Conservation (phyloP, 92 coral and sea anemone species). For the Chrysogorgia sp. region DNA sequence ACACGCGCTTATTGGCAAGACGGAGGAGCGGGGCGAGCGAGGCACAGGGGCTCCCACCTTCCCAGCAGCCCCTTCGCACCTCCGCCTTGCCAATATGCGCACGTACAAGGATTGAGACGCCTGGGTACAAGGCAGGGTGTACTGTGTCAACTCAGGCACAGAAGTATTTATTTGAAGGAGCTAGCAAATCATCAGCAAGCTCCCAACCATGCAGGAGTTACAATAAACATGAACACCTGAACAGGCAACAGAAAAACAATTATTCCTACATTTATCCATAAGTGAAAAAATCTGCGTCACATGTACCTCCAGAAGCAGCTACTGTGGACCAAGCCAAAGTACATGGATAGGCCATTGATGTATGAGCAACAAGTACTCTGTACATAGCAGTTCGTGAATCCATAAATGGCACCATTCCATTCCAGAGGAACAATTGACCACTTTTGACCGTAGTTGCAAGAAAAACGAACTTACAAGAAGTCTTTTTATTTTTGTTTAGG, state of each 20-base stretch:
- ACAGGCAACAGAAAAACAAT: conserved; percentile 25
- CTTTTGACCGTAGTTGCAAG: conserved; percentile 63
- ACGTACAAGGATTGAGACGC: no score
- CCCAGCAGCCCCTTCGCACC: no score
- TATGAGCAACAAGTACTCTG: conserved; percentile 15
- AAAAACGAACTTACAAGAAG: conserved; percentile 42
- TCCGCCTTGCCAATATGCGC: no score
- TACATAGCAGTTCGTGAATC: not conserved
- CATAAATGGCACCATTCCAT: conserved; percentile 52
- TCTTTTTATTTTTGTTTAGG: not conserved
- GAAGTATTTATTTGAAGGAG: no score
- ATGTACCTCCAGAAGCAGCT: conserved; percentile 27
- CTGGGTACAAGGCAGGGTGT: no score
- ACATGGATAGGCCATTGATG: conserved; percentile 29
- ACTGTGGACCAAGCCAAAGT: conserved; percentile 46
- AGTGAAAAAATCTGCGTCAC: not conserved
- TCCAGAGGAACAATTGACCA: conserved; percentile 72
- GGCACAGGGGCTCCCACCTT: no score
- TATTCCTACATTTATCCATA: conserved; percentile 10
- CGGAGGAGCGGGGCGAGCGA: no score
- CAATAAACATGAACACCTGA: no score
- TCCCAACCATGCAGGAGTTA: no score
- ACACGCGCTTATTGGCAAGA: no score
- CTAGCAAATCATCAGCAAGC: no score
- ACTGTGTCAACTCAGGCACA: no score